Evolutionary conservation across 2,113 vertebrate genomes (phyloP).

Genomic region (Coptodon bakossiorum): DNA sequence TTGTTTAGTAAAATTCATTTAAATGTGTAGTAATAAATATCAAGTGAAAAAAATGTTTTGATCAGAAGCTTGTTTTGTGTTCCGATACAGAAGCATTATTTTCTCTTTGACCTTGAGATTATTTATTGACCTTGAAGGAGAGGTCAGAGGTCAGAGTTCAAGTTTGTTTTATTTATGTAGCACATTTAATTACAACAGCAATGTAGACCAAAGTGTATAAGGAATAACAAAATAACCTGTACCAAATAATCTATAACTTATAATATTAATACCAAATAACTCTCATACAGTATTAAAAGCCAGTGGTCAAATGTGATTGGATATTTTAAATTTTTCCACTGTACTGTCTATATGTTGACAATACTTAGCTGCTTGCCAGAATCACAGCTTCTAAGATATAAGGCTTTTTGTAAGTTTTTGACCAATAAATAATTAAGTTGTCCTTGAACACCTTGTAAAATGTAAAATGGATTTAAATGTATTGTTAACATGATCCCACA

Average conservation of each 20-base stretch:
- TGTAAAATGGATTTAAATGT: background rate
- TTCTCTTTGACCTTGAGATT: background rate
- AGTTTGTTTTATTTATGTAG: background rate
- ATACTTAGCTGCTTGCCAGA: background rate
- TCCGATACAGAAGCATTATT: background rate
- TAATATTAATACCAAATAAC: background rate
- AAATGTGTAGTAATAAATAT: background rate
- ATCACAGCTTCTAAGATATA: background rate
- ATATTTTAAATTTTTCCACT: background rate
- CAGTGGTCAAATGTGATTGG: background rate
- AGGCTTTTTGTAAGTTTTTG: background rate
- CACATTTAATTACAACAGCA: background rate
- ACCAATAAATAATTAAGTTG: background rate
- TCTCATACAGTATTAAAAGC: background rate
- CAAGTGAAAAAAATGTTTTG: background rate
- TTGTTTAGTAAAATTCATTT: background rate
- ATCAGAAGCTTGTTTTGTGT: background rate
- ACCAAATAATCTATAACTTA: background rate
- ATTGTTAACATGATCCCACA: background rate
- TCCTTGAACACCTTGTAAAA: background rate
- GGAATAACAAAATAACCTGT: background rate
- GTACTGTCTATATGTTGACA: background rate
- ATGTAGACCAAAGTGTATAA: background rate
- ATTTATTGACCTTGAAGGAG: background rate
- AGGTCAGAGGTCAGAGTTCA: background rate